phyloP scores from a whole-genome alignment of 2,113 vertebrate species.

The Chloebia gouldiae region DNA sequence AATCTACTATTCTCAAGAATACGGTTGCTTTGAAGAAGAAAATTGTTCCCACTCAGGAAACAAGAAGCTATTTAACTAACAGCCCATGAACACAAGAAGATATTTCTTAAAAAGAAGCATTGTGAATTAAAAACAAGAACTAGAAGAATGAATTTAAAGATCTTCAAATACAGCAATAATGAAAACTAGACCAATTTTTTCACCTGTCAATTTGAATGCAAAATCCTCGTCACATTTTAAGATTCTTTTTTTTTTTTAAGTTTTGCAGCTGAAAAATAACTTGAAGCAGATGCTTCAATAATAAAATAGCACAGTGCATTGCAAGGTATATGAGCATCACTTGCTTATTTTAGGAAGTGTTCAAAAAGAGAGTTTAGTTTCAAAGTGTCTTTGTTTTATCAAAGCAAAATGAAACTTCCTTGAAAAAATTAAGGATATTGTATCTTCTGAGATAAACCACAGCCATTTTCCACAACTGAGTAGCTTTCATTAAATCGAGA shows the following conservation, averaged over 20 bases:
- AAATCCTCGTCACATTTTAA: background rate
- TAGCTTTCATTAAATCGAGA: background rate
- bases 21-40: background rate
- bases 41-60: background rate
- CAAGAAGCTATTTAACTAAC: background rate
- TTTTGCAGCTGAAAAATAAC: background rate
- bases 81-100: background rate
- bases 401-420: background rate
- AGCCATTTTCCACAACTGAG: background rate
- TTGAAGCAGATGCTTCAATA: background rate
- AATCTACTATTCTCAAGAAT: background rate
- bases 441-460: background rate
- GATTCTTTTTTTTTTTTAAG: background rate
- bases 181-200: background rate
- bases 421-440: background rate
- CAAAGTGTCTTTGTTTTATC: background rate
- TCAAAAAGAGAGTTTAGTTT: background rate
- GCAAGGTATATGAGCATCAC: background rate
- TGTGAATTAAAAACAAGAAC: slow-evolving; percentile 3
- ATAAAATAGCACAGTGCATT: background rate
- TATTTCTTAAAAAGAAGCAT: background rate
- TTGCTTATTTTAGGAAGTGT: background rate
- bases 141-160: background rate
- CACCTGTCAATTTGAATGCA: background rate
- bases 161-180: background rate